Evolutionary conservation across 2,888 invertebrate species (phyloP), one percentile per base, ranked within the genome.

Genomic region (Dolichomitus sp.): DNA sequence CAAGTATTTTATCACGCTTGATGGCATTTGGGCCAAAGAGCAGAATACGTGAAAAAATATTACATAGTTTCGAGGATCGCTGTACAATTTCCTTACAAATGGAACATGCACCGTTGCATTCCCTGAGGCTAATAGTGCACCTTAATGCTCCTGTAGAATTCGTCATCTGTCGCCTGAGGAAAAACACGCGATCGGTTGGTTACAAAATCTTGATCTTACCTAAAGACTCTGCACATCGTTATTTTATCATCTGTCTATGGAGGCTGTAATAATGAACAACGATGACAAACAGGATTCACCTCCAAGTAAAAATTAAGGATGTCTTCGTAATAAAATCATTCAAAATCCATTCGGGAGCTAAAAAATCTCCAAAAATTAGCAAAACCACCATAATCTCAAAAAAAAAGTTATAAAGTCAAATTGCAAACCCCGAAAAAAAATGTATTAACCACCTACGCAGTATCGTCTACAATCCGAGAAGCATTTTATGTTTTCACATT

Each of bases 1-100:
- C 81, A 84, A 85, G 87, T 86, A 23, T 87, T 91, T 90, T 87
- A 87, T 89, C 79, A 90, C 88, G 90, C 87, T 85, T 78, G 86
- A 84, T 70, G 48, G 17, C 42, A 52, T 59, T 52, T 66, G 59
- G 42, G 30, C 54, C 68, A 40, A 72, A 72, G 68, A 68, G 52
- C 68, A 33, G 40, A 48, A 27, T 54, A 63, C 59, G 63, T 50
- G 52, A 52, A 66, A 68, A 65, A 63, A 74, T 80, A 73, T 79
- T 78, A 83, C 76, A 57, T 40, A 50, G 76, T 68, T 80, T 81
- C 79, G 83, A 83, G 69, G 66, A 73, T 45, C 73, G 19, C 23
- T 33, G 2, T 57, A 48, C 11, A 30, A 77, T 69, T 77, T 50
- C 69, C 7, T 17, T 12, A 37, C 40, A 14, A 17, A 69, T 61